Percentiles rank a stretch among this genome's conserved stretches.
Conservation (phyloP, 2,113 vertebrate genomes). For the Silurus asotus region DNA sequence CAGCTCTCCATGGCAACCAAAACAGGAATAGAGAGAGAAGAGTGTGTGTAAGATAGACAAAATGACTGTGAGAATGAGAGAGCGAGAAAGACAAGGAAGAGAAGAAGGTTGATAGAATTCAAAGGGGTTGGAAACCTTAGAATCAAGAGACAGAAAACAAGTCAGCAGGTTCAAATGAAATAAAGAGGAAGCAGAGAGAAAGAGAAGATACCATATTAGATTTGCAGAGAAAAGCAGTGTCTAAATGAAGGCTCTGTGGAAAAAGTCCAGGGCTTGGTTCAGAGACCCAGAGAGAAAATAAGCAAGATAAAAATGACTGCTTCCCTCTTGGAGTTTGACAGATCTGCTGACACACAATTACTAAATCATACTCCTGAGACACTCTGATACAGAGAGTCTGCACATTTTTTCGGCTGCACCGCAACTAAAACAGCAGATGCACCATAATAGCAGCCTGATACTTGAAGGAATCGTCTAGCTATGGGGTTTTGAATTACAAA, state of each 20-base stretch:
- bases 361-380: conserved; percentile 35
- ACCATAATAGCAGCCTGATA: not conserved
- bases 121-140: not conserved
- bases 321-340: conserved; percentile 28
- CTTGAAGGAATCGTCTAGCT: not conserved
- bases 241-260: not conserved
- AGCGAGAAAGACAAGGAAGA: not conserved
- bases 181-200: not conserved
- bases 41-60: conserved; percentile 1
- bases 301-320: conserved; percentile 36
- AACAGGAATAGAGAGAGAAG: conserved; percentile 32
- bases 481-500: not conserved
- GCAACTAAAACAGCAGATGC: not conserved
- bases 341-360: conserved; percentile 47
- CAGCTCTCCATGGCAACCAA: conserved; percentile 68
- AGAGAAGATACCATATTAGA: not conserved
- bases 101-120: not conserved
- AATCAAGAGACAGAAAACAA: not conserved
- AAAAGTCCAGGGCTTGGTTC: conserved; percentile 27
- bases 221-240: not conserved
- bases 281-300: conserved; percentile 39
- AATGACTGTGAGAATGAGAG: conserved; percentile 7
- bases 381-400: conserved; percentile 1
- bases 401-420: conserved; percentile 6
- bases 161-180: not conserved